These are phyloP conservation scores for Aythya baeri DNA, from an alignment of 2,113 vertebrate species.

Conservation along the genomic window DNA sequence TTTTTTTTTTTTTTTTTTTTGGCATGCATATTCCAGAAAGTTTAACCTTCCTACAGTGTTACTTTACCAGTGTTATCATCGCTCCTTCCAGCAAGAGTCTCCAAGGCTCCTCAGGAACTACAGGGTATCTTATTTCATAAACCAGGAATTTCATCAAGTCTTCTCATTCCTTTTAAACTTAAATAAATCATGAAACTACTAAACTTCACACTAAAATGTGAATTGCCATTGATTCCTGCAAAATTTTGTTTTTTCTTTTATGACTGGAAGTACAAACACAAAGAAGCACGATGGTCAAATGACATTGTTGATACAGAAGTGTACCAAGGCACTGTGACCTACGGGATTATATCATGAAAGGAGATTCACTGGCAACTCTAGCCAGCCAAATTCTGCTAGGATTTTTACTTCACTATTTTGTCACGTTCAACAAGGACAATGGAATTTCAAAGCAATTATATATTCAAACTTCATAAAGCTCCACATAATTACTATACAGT, in stretches of 20 bases:
- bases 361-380: not conserved
- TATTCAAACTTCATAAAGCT: not conserved
- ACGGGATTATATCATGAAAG: not conserved
- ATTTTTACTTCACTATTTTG: not conserved
- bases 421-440: not conserved
- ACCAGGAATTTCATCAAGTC: not conserved
- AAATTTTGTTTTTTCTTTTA: not conserved
- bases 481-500: not conserved
- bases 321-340: not conserved
- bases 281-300: not conserved
- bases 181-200: not conserved
- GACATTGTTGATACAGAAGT: not conserved
- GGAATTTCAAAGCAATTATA: not conserved
- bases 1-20: not conserved
- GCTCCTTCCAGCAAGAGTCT: not conserved
- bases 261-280: not conserved
- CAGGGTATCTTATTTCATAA: not conserved
- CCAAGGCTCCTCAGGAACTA: not conserved
- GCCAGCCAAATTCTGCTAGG: not conserved
- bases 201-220: not conserved
- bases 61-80: not conserved
- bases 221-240: not conserved
- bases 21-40: not conserved
- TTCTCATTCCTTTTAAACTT: not conserved
- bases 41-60: not conserved